These are phyloP conservation scores for Vimba vimba DNA, from an alignment of 2,113 vertebrate species.

Conservation along the genomic window DNA sequence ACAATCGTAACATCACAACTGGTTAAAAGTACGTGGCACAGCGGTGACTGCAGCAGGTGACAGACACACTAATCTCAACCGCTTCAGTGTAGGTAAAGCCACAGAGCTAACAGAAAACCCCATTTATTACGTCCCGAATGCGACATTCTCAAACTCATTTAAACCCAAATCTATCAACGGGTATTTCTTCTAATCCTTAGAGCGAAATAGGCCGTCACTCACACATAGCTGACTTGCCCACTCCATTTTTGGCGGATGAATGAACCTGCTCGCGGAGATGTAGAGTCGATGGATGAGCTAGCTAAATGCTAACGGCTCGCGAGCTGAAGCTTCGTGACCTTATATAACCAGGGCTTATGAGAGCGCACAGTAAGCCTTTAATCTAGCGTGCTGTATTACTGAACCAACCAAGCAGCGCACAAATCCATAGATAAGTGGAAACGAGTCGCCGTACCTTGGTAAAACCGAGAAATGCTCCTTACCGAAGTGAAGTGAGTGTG, in stretches of 20 bases:
- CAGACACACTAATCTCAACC: neutral
- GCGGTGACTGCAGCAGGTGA: constrained; percentile 19
- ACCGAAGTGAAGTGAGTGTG: constrained; percentile 63
- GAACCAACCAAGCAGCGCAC: constrained; percentile 50
- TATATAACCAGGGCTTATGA: constrained; percentile 68
- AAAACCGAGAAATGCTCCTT: constrained; percentile 61
- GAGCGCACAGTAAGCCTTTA: constrained; percentile 74
- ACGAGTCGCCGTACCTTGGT: constrained; percentile 40
- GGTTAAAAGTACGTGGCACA: neutral
- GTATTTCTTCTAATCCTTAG: neutral
- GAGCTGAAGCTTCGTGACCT: constrained; percentile 68
- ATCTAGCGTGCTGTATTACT: constrained; percentile 65
- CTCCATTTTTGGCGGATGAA: constrained; percentile 68
- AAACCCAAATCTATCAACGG: neutral
- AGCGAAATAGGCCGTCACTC: constrained; percentile 60
- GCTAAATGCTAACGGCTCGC: constrained; percentile 61
- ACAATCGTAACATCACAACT: neutral
- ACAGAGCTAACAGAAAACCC: constrained; percentile 1
- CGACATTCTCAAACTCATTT: neutral
- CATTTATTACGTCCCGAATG: neutral
- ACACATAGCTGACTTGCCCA: constrained; percentile 80
- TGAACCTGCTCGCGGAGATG: constrained; percentile 47
- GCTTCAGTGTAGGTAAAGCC: neutral
- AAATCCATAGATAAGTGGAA: constrained; percentile 63
- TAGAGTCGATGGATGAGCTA: constrained; percentile 1